These are phyloP conservation scores for Phenganax marumi DNA, from an alignment of 92 coral and sea anemone species.

Conservation along the genomic window DNA sequence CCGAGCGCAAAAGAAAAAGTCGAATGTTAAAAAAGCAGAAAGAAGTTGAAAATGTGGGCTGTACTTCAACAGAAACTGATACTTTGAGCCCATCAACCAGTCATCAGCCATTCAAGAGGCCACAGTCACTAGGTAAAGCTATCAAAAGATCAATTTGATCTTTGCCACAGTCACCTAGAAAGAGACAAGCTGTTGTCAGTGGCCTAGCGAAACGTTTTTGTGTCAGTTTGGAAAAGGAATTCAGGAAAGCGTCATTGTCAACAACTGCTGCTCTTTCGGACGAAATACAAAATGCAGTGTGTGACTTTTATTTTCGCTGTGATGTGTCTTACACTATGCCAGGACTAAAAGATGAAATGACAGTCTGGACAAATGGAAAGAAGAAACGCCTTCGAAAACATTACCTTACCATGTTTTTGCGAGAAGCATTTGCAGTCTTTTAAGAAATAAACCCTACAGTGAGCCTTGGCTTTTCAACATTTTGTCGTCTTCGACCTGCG, in stretches of 20 bases:
- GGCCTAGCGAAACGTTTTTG: constrained; percentile 50
- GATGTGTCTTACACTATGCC: constrained; percentile 46
- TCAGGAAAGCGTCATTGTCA: constrained; percentile 33
- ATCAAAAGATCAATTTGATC: constrained; percentile 42
- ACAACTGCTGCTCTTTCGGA: constrained; percentile 39
- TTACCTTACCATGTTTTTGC: constrained; percentile 52
- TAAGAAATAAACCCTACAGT: constrained; percentile 41
- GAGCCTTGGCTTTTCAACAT: constrained; percentile 49
- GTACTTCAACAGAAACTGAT: constrained; percentile 31
- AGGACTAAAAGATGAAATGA: constrained; percentile 51
- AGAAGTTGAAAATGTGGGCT: constrained; percentile 28
- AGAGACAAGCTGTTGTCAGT: constrained; percentile 48
- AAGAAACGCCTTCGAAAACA: constrained; percentile 44
- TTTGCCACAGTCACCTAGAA: constrained; percentile 50
- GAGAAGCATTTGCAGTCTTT: constrained; percentile 50
- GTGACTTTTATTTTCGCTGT: constrained; percentile 39
- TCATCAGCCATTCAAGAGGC: constrained; percentile 40
- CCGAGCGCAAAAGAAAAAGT: constrained; percentile 42
- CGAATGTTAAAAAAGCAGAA: constrained; percentile 31
- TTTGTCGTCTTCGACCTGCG: constrained; percentile 43
- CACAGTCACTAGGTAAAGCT: constrained; percentile 52
- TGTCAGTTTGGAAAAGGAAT: constrained; percentile 42
- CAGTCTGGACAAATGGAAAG: constrained; percentile 52
- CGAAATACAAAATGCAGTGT: constrained; percentile 36
- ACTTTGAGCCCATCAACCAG: constrained; percentile 48